phyloP scores from a whole-genome alignment of 2,113 vertebrate species.

The Malurus elegans region DNA sequence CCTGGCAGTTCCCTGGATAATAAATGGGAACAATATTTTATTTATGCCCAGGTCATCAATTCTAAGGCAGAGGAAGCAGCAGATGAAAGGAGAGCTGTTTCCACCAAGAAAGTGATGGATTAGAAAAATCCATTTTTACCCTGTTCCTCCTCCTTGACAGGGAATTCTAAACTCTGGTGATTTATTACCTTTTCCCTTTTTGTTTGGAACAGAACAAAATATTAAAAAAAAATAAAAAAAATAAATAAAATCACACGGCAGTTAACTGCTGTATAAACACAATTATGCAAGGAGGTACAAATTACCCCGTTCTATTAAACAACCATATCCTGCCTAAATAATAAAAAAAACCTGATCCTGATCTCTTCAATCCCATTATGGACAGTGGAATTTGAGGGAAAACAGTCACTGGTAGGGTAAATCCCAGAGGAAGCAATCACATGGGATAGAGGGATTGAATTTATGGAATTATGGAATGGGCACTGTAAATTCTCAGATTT shows the following conservation, averaged over 20 bases:
- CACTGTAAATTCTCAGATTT: not conserved
- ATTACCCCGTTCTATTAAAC: not conserved
- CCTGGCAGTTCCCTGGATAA: slow-evolving; percentile 45
- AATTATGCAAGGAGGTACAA: not conserved
- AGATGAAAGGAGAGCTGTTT: slow-evolving; percentile 18
- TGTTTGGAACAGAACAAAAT: not conserved
- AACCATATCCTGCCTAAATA: not conserved
- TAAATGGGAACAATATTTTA: slow-evolving; percentile 49
- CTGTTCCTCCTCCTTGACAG: not conserved
- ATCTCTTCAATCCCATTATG: not conserved
- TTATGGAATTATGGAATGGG: not conserved
- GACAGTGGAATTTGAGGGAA: not conserved
- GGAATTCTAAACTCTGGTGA: not conserved
- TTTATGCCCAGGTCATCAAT: slow-evolving; percentile 46
- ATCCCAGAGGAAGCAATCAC: slow-evolving; percentile 2
- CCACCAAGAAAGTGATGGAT: slow-evolving; percentile 25
- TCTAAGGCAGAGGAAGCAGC: slow-evolving; percentile 9
- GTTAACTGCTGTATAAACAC: slow-evolving; percentile 29
- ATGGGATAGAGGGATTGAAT: not conserved
- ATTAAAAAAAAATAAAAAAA: not conserved
- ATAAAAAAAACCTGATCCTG: not conserved
- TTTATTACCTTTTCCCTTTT: not conserved
- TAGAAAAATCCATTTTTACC: slow-evolving; percentile 36
- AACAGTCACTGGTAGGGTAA: not conserved
- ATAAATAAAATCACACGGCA: not conserved